These are phyloP conservation scores for Rutpela maculata DNA, from an alignment of 2,888 invertebrate species.

Conservation along the genomic window DNA sequence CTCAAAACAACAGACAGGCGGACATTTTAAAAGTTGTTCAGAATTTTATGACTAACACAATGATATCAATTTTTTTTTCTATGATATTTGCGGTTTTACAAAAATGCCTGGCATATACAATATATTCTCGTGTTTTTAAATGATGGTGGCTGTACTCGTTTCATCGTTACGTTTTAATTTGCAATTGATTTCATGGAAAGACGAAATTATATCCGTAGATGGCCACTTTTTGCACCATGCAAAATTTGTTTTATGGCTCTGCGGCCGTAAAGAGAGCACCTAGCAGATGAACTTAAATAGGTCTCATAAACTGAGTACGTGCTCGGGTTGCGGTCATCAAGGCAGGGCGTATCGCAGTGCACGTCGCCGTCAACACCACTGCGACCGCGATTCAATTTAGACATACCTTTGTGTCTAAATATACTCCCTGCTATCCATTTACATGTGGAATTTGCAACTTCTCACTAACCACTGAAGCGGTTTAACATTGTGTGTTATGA, in stretches of 20 bases:
- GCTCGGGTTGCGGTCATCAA: constrained; percentile 63
- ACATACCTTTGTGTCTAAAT: constrained; percentile 65
- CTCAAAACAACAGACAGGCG: no score
- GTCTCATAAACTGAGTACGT: constrained; percentile 64
- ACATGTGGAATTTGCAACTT: constrained; percentile 9
- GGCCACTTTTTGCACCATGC: no score
- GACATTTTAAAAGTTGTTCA: no score
- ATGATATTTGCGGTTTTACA: no score
- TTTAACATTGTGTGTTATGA: not conserved
- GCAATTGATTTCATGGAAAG: no score
- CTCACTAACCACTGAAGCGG: constrained; percentile 11
- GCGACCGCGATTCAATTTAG: constrained; percentile 60
- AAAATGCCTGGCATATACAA: no score
- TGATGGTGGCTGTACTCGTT: no score
- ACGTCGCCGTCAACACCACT: constrained; percentile 55
- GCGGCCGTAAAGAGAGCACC: not conserved
- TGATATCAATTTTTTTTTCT: no score
- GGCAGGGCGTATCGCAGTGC: constrained; percentile 61
- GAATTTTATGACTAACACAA: no score
- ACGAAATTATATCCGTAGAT: no score
- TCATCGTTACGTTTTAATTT: no score
- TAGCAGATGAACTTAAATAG: constrained; percentile 46
- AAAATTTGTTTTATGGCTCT: not conserved
- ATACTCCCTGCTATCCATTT: constrained; percentile 45
- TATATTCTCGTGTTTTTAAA: no score